A percentile compares a stretch with the other conserved stretches of the same genome.
phyloP scores from a whole-genome alignment of 2,888 invertebrate species.

The Coelinius sp. region DNA sequence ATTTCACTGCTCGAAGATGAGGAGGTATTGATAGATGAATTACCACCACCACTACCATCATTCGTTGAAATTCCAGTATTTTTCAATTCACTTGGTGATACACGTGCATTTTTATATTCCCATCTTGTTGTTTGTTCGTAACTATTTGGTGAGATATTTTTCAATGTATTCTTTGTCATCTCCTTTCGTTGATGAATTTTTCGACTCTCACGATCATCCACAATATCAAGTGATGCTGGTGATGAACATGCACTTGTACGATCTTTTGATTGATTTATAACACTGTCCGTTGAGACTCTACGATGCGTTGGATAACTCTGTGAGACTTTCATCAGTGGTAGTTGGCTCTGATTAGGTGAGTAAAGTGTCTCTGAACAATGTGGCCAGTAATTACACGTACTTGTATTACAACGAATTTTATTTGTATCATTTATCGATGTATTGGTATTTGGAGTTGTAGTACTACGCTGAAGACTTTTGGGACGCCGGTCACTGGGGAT shows the following conservation, averaged over 20 bases:
- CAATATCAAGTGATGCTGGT: slow-evolving; percentile 68
- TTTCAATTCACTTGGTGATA: slow-evolving; percentile 58
- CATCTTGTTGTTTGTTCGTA: slow-evolving; percentile 49
- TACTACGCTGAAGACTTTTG: slow-evolving; percentile 71
- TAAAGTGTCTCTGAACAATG: slow-evolving; percentile 71
- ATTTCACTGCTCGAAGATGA: slow-evolving; percentile 74
- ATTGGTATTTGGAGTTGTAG: slow-evolving; percentile 70
- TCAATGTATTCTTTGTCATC: slow-evolving; percentile 58
- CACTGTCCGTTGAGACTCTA: slow-evolving; percentile 66
- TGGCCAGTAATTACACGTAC: slow-evolving; percentile 78
- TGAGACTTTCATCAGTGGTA: slow-evolving; percentile 71
- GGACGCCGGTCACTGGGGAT: slow-evolving; percentile 64
- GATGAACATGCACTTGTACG: slow-evolving; percentile 66
- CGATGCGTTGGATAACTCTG: slow-evolving; percentile 74
- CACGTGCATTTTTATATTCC: slow-evolving; percentile 47
- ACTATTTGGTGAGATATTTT: slow-evolving; percentile 55
- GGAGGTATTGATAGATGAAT: slow-evolving; percentile 70
- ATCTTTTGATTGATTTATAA: slow-evolving; percentile 46
- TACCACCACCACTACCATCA: too few species aligned
- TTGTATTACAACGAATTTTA: slow-evolving; percentile 72
- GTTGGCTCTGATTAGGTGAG: slow-evolving; percentile 59
- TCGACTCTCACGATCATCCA: slow-evolving; percentile 58
- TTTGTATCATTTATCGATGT: slow-evolving; percentile 51
- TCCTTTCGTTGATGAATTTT: slow-evolving; percentile 50
- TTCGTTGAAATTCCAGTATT: slow-evolving; percentile 55